A percentile compares a stretch with the other conserved stretches of the same genome.
phyloP scores from a whole-genome alignment of 1,140 invertebrate genomes.

The Listronotus bonariensis region DNA sequence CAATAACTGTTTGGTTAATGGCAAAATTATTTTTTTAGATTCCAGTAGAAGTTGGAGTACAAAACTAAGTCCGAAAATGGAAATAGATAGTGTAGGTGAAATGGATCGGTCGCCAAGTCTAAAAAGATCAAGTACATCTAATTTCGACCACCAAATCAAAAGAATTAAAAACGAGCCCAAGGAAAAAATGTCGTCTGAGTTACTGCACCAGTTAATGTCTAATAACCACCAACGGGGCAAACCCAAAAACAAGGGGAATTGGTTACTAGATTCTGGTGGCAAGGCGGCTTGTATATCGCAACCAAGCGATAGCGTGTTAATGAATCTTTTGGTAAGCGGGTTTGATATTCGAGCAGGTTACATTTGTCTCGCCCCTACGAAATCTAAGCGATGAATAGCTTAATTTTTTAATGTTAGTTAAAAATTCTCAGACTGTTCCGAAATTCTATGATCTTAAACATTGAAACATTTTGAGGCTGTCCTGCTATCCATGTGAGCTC shows the following conservation, averaged over 20 bases:
- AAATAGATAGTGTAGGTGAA: slow-evolving; percentile 27
- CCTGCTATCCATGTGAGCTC: neutral
- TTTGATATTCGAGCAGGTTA: slow-evolving; percentile 90
- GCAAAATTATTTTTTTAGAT: slow-evolving; percentile 37
- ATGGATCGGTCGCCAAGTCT: slow-evolving; percentile 36
- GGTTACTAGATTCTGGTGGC: slow-evolving; percentile 49
- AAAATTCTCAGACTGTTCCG: slow-evolving; percentile 19
- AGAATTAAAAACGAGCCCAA: slow-evolving; percentile 49
- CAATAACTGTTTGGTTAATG: too few relatives aligned
- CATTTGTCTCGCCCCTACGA: slow-evolving; percentile 75
- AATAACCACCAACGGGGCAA: slow-evolving; percentile 52
- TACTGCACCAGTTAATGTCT: slow-evolving; percentile 61
- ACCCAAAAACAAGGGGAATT: slow-evolving; percentile 47
- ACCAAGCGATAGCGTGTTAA: slow-evolving; percentile 77
- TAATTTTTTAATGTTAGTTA: neutral
- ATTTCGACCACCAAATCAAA: slow-evolving; percentile 47
- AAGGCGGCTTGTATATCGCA: slow-evolving; percentile 51
- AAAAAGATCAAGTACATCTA: slow-evolving; percentile 47
- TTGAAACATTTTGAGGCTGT: slow-evolving; percentile 10
- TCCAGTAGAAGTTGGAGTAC: slow-evolving; percentile 38
- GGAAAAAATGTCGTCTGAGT: slow-evolving; percentile 55
- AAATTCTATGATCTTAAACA: slow-evolving; percentile 13
- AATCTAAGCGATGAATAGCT: slow-evolving; percentile 47
- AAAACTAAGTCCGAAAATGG: slow-evolving; percentile 33
- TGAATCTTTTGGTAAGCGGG: slow-evolving; percentile 89